phyloP scores from a whole-genome alignment of 2,113 vertebrate species.

The Crotalus horridus region DNA sequence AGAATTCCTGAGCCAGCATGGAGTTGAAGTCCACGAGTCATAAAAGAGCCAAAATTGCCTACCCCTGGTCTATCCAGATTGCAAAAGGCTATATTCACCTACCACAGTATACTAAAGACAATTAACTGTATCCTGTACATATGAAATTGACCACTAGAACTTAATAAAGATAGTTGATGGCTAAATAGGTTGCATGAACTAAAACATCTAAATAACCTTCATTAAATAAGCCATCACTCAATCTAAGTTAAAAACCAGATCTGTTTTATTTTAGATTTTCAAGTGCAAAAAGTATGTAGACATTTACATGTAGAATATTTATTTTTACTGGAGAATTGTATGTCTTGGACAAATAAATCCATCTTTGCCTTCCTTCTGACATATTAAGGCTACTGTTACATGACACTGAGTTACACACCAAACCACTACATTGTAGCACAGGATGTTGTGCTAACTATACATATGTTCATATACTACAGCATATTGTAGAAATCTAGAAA shows the following conservation, averaged over 20 bases:
- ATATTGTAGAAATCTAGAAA: neutral
- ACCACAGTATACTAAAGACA: neutral
- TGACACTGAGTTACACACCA: neutral
- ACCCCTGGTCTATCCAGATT: neutral
- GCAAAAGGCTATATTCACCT: neutral
- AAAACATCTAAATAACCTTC: neutral
- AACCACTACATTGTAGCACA: neutral
- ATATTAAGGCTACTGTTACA: neutral
- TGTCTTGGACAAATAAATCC: neutral
- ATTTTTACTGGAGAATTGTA: neutral
- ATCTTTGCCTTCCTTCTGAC: neutral
- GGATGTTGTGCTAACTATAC: neutral
- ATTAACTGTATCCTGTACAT: neutral
- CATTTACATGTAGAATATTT: neutral
- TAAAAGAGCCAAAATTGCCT: no score
- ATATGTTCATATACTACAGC: neutral
- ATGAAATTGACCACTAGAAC: neutral
- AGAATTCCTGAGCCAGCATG: no score
- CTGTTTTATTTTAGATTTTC: neutral
- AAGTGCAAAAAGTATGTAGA: neutral
- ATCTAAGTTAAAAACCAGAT: neutral
- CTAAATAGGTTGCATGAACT: neutral
- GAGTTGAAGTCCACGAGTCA: no score
- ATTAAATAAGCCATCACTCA: neutral
- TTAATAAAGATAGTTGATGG: neutral